These are phyloP conservation scores for Probaryconus sp. DNA, from an alignment of 1,140 invertebrate genomes.

Conservation along the genomic window DNA sequence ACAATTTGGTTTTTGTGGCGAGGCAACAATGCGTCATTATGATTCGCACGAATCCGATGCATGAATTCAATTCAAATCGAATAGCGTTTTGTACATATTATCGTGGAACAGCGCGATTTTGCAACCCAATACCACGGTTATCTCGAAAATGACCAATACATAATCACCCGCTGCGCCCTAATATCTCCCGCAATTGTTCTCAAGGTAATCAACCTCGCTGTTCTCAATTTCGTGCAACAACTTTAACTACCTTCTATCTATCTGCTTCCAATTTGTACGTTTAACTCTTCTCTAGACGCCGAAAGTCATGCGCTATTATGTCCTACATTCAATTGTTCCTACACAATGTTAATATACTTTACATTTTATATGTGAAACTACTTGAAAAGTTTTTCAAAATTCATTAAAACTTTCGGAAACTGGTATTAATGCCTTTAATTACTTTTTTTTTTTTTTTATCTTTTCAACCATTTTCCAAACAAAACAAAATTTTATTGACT, in stretches of 20 bases:
- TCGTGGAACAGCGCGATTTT: conserved; percentile 21
- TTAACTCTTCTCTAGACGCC: conserved; percentile 15
- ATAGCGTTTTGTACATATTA: conserved; percentile 30
- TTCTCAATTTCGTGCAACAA: conserved; percentile 42
- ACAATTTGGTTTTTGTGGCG: background rate
- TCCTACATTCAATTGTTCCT: conserved; percentile 10
- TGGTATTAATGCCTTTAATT: too few species aligned
- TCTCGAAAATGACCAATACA: conserved; percentile 29
- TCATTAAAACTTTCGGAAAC: too few species aligned
- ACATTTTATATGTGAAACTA: too few species aligned
- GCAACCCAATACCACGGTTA: conserved; percentile 20
- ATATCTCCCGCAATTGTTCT: conserved; percentile 35
- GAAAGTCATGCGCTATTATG: background rate
- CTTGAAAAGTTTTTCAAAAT: too few species aligned
- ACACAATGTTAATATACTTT: too few species aligned
- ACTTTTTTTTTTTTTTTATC: too few species aligned
- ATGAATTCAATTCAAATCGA: conserved; percentile 33
- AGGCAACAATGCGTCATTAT: background rate
- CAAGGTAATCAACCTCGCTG: conserved; percentile 31
- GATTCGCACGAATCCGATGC: conserved; percentile 20
- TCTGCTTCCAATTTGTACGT: conserved; percentile 29
- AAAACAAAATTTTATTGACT: too few species aligned
- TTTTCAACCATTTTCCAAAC: too few species aligned
- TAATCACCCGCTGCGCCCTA: conserved; percentile 35
- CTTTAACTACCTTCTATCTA: conserved; percentile 17